These are phyloP conservation scores for Hyles euphorbiae DNA, from an alignment of 1,140 invertebrate genomes.

Conservation along the genomic window DNA sequence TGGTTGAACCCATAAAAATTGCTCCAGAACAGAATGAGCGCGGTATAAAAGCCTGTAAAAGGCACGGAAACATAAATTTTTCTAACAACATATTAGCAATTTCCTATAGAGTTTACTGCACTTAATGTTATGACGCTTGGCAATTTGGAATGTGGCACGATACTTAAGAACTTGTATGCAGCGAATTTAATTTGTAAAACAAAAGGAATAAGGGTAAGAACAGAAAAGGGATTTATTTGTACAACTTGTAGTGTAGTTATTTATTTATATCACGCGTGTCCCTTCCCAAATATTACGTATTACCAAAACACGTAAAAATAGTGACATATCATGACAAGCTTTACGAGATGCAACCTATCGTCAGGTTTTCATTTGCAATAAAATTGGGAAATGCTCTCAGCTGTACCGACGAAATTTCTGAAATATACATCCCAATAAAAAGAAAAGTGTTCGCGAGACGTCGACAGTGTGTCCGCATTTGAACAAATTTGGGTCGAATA, in stretches of 20 bases:
- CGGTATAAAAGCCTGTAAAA: slow-evolving; percentile 64
- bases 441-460: slow-evolving; percentile 45
- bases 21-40: slow-evolving; percentile 53
- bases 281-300: too few relatives aligned
- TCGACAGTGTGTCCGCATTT: slow-evolving; percentile 53
- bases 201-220: too few relatives aligned
- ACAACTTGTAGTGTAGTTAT: too few relatives aligned
- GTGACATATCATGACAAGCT: not conserved
- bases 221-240: too few relatives aligned
- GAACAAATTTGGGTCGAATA: slow-evolving; percentile 59
- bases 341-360: slow-evolving; percentile 23
- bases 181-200: too few relatives aligned
- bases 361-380: slow-evolving; percentile 35
- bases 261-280: not conserved
- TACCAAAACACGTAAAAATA: too few relatives aligned
- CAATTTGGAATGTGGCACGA: not conserved
- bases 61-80: slow-evolving; percentile 57
- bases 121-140: slow-evolving; percentile 13
- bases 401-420: slow-evolving; percentile 38
- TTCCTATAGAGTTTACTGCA: slow-evolving; percentile 48
- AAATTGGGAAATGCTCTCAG: slow-evolving; percentile 28
- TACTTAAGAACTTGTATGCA: too few relatives aligned
- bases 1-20: slow-evolving; percentile 55
- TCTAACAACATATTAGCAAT: slow-evolving; percentile 59
- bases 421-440: slow-evolving; percentile 57